Percentiles rank a stretch among this genome's conserved stretches.
Conservation (phyloP, 2,797 vertebrate genomes). For the Sebastes cheni region DNA sequence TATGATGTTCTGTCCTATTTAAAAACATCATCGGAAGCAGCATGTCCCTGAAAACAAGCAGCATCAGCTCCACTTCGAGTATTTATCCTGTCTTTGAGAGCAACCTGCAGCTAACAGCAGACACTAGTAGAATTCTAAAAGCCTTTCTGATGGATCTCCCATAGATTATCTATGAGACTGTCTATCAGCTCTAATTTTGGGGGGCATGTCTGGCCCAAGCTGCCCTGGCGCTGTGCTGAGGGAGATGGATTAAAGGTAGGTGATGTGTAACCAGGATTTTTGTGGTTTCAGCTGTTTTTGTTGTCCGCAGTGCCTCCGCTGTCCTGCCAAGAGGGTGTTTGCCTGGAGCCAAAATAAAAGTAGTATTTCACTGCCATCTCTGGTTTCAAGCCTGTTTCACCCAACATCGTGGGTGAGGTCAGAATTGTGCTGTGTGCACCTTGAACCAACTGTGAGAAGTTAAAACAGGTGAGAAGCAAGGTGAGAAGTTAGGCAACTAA, state of each 20-base stretch:
- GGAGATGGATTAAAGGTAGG: slow-evolving; percentile 40
- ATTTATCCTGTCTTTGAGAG: slow-evolving; percentile 14
- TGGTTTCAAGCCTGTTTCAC: neutral
- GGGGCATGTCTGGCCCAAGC: neutral
- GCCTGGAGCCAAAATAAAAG: slow-evolving; percentile 16
- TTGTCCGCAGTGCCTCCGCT: slow-evolving; percentile 46
- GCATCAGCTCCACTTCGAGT: slow-evolving; percentile 13
- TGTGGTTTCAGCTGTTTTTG: slow-evolving; percentile 67
- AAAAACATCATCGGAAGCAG: slow-evolving; percentile 4
- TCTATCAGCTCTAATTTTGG: slow-evolving; percentile 26
- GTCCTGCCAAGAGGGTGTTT: slow-evolving; percentile 44
- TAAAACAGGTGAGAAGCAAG: neutral
- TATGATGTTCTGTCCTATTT: slow-evolving; percentile 29
- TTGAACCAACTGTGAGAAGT: neutral
- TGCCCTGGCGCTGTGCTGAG: slow-evolving; percentile 18
- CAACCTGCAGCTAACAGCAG: slow-evolving; percentile 28
- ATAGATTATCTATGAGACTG: slow-evolving; percentile 56
- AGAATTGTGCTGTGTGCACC: neutral
- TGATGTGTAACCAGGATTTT: slow-evolving; percentile 50
- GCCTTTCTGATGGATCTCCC: slow-evolving; percentile 9
- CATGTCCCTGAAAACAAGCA: neutral
- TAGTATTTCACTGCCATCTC: neutral
- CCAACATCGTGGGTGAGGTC: neutral
- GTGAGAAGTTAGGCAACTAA: neutral
- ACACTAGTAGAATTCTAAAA: slow-evolving; percentile 18